Evolutionary conservation across 2,888 invertebrate species (phyloP).

Genomic region (Nephrotoma guestfalica): DNA sequence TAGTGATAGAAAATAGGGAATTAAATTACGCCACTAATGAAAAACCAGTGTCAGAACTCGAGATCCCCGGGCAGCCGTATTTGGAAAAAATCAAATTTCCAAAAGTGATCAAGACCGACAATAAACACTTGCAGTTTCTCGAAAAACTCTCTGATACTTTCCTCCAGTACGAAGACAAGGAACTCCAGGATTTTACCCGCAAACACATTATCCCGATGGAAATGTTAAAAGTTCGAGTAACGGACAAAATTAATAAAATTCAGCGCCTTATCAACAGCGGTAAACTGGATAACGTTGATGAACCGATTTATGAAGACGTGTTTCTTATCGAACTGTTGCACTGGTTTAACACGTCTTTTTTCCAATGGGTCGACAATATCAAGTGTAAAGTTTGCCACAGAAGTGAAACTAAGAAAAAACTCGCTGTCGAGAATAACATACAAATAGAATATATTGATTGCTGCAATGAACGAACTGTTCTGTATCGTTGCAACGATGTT

Average conservation of each 20-base stretch:
- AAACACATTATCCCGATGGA: conserved; percentile 47
- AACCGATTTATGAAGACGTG: conserved; percentile 52
- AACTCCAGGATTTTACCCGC: conserved; percentile 47
- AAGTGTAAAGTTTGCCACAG: conserved; percentile 55
- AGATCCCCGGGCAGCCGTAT: conserved; percentile 16
- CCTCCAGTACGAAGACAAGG: conserved; percentile 51
- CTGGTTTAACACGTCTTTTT: conserved; percentile 92
- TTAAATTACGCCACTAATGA: background rate
- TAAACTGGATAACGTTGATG: conserved; percentile 23
- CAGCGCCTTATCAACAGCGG: conserved; percentile 42
- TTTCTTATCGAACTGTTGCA: conserved; percentile 60
- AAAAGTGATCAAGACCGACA: conserved; percentile 34
- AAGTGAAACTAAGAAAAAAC: conserved; percentile 22
- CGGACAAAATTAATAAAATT: conserved; percentile 41
- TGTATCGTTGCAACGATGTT: conserved; percentile 76
- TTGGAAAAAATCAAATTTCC: conserved; percentile 27
- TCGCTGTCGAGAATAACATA: conserved; percentile 35
- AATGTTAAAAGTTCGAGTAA: conserved; percentile 46
- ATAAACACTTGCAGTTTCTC: conserved; percentile 32
- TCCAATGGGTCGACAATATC: conserved; percentile 77
- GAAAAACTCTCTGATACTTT: conserved; percentile 40
- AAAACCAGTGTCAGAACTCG: background rate
- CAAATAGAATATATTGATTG: conserved; percentile 41
- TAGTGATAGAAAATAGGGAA: background rate
- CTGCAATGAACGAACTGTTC: conserved; percentile 47